Conservation (phyloP, 2,797 vertebrate species). For the Sebastes miniatus region DNA sequence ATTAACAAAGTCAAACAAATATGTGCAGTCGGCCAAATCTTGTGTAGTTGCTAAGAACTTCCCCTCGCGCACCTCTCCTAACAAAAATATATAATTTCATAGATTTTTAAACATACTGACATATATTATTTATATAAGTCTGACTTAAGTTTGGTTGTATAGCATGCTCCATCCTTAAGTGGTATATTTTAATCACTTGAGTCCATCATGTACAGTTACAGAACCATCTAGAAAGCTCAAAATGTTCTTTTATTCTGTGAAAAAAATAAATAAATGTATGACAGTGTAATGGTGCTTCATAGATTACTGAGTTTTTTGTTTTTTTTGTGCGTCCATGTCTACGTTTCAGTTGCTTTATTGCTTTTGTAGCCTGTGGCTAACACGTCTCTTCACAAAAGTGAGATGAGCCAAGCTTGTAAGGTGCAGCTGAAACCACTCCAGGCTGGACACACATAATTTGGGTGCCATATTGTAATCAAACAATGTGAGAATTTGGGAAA, state of each 20-base stretch:
- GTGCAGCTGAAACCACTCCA: slow-evolving; percentile 58
- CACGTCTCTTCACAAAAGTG: slow-evolving; percentile 46
- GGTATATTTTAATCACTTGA: not conserved
- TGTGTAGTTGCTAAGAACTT: not conserved
- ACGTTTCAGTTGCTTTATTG: slow-evolving; percentile 25
- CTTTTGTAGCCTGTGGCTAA: slow-evolving; percentile 36
- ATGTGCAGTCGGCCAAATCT: not conserved
- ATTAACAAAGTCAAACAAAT: not conserved
- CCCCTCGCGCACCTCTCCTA: not conserved
- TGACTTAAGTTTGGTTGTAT: not conserved
- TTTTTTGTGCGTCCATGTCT: slow-evolving; percentile 9
- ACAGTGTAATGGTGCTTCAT: slow-evolving; percentile 2
- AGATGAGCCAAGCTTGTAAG: slow-evolving; percentile 57
- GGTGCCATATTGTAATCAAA: slow-evolving; percentile 66
- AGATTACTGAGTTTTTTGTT: slow-evolving; percentile 10
- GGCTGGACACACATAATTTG: slow-evolving; percentile 49
- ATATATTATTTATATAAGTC: not conserved
- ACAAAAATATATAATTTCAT: not conserved
- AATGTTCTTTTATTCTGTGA: slow-evolving; percentile 1
- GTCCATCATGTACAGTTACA: not conserved
- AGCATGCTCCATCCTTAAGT: not conserved
- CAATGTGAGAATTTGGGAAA: slow-evolving; percentile 59
- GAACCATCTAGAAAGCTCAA: not conserved
- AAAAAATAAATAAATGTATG: slow-evolving; percentile 14
- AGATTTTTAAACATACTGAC: slow-evolving; percentile 7